phyloP scores from a whole-genome alignment of 53 echinoderm and acorn worm genomes.

The Echinarachnius parma region DNA sequence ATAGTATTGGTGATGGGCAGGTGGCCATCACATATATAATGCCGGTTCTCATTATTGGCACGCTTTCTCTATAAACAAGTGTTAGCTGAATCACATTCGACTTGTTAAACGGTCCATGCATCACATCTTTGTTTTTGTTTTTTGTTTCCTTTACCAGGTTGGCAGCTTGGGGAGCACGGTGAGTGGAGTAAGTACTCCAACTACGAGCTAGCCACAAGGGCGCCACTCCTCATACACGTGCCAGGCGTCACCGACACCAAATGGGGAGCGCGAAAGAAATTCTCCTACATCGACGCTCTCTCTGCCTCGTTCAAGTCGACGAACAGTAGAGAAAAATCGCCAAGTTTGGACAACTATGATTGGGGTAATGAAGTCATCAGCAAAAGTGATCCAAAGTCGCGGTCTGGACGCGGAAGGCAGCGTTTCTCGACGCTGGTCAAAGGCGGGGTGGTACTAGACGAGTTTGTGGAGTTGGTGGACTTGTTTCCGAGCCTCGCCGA shows the following conservation, averaged over 20 bases:
- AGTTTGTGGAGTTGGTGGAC: conserved; percentile 80
- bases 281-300: conserved; percentile 53
- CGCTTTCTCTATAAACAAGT: no score
- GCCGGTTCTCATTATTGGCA: no score
- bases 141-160: conserved; percentile 63
- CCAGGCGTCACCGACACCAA: conserved; percentile 58
- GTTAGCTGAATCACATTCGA: no score
- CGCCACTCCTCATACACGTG: conserved; percentile 74
- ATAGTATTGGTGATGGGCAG: no score
- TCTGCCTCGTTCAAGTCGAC: no score
- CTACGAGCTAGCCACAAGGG: conserved; percentile 68
- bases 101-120: no score
- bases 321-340: no score
- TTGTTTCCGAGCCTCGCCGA: conserved; percentile 82
- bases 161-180: conserved; percentile 92
- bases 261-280: conserved; percentile 4
- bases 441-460: conserved; percentile 17
- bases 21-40: no score
- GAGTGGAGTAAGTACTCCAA: conserved; percentile 90
- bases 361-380: no score
- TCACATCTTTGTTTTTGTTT: background rate
- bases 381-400: no score
- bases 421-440: background rate
- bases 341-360: no score
- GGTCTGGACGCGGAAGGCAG: background rate